Evolutionary conservation across 2,888 invertebrate species (phyloP).

Genomic region (Epinotia nisella): DNA sequence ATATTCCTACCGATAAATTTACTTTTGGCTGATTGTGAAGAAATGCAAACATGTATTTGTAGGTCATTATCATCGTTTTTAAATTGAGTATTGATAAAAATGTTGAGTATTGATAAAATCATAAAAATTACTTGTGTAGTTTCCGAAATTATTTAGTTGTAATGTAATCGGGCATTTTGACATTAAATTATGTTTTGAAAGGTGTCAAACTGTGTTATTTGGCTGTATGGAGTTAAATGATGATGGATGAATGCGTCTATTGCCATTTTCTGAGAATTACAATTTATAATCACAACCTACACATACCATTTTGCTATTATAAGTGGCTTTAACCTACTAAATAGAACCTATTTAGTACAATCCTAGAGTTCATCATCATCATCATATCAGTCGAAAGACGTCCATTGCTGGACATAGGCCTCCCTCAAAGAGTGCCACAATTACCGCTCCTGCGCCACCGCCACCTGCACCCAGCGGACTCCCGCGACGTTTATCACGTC

Average conservation of each 20-base stretch:
- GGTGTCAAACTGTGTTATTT: conserved; percentile 30
- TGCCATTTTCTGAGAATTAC: conserved; percentile 4
- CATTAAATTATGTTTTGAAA: conserved; percentile 59
- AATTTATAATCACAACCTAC: background rate
- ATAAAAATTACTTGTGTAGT: conserved; percentile 52
- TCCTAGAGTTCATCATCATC: no score
- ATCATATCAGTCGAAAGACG: no score
- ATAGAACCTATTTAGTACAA: no score
- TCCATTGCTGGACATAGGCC: no score
- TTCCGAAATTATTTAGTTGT: conserved; percentile 57
- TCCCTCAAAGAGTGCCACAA: no score
- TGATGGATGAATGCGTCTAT: conserved; percentile 22
- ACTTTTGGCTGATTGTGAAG: conserved; percentile 12
- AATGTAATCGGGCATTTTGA: conserved; percentile 58
- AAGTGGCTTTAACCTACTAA: no score
- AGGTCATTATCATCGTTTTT: conserved; percentile 53
- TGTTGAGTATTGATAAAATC: conserved; percentile 70
- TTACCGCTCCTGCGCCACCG: no score
- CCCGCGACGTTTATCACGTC: no score
- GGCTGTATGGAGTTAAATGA: conserved; percentile 36
- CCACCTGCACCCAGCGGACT: no score
- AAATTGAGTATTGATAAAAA: conserved; percentile 72
- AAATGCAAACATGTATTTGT: background rate
- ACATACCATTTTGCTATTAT: background rate
- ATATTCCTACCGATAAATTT: conserved; percentile 7